These are phyloP conservation scores for Rosalia funebris DNA, from an alignment of 2,888 invertebrate species.

Conservation along the genomic window DNA sequence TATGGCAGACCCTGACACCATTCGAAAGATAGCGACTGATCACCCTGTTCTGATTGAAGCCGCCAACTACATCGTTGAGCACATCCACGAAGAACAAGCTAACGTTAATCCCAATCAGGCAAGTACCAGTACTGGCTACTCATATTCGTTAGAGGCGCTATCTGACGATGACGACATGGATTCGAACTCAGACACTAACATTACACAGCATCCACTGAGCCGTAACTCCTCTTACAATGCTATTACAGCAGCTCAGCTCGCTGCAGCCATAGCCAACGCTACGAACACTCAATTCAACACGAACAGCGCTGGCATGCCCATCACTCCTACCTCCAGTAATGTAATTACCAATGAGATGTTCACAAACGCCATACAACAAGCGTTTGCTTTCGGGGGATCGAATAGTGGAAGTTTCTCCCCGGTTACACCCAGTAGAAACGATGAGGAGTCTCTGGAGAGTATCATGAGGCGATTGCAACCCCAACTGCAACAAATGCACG, in stretches of 20 bases:
- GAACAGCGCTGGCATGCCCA: constrained; percentile 49
- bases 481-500: constrained; percentile 84
- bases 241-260: constrained; percentile 80
- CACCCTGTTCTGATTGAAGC: constrained; percentile 79
- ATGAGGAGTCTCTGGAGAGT: constrained; percentile 50
- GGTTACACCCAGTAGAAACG: constrained; percentile 28
- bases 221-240: constrained; percentile 62
- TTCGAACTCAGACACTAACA: constrained; percentile 56
- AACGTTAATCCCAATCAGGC: constrained; percentile 67
- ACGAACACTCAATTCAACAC: constrained; percentile 56
- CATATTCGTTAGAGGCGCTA: constrained; percentile 67
- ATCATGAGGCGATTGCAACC: constrained; percentile 63
- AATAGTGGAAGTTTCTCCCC: constrained; percentile 29
- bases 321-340: constrained; percentile 36
- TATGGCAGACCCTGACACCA: constrained; percentile 74
- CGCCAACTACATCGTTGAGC: constrained; percentile 72
- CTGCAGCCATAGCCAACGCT: constrained; percentile 76
- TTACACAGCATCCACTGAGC: constrained; percentile 52
- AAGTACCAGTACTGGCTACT: constrained; percentile 64
- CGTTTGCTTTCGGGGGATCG: constrained; percentile 62
- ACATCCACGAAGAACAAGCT: constrained; percentile 64
- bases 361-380: constrained; percentile 80
- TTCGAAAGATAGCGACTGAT: constrained; percentile 73
- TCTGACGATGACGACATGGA: constrained; percentile 70
- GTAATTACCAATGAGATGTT: constrained; percentile 83